Evolutionary conservation across 2,113 vertebrate species (phyloP), one percentile per base, ranked within the genome.

Genomic region (Anolis sagrei): DNA sequence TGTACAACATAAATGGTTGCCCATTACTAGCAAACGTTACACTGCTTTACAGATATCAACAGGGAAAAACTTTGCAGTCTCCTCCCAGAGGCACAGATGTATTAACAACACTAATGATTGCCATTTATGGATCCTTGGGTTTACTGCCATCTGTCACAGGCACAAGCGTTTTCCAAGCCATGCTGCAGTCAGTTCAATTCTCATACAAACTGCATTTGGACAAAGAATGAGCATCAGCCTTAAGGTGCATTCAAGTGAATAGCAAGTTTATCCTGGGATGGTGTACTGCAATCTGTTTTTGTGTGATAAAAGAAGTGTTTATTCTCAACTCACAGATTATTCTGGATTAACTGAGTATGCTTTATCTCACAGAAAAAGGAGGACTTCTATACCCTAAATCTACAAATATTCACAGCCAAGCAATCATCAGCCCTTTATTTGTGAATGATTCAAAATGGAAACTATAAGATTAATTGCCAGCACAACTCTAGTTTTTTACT

Each of bases 61-160:
- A 76, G 62, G 48, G 69, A 21, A 36, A 51, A 27, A 23, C 54
- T 39, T 75, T 49, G 8, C 39, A 64, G 8, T 5, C n/a, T 4
- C 44, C 18, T 79, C 8, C 72, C 32, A 16, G 79, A 81, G 61
- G 14, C 1, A 54, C 16, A 81, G 72, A 68, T n/a, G 11, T 66
- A 68, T 79, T 75, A 79, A 83, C 39, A 83, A 76, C 4, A 25
- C 58, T 87, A 87, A 87, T 84, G 74, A 83, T 66, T 79, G 23
- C 69, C 58, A 75, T 68, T 73, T 73, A 74, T 51, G 70, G 79
- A 66, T 79, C 34, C 76, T 36, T 54, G 69, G 76, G 61, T 79
- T 54, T 44, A 23, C 58, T 54, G 58, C 74, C 81, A 87, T 87
- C 80, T 87, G 75, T 72, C 80, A 77, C 62, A 44, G 62, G 19